These are phyloP conservation scores for Triops longicaudatus DNA, from an alignment of 1,140 invertebrate genomes.

Conservation along the genomic window DNA sequence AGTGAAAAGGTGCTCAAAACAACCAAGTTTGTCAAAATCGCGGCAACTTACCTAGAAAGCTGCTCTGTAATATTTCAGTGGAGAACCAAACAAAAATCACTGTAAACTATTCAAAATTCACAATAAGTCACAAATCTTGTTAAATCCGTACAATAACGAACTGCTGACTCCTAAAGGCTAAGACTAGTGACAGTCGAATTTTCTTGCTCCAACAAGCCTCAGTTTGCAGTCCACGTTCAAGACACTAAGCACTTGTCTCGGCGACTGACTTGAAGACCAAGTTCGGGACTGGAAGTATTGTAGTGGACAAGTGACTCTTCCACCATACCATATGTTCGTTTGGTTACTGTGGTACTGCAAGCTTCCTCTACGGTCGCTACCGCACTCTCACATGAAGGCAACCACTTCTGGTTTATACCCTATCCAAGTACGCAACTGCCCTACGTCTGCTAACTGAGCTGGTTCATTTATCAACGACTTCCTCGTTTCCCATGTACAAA, in stretches of 20 bases:
- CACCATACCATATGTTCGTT: not conserved
- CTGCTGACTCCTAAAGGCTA: not conserved
- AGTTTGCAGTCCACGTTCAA: not conserved
- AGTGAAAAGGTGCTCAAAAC: no score
- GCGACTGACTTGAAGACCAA: not conserved
- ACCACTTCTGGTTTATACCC: not conserved
- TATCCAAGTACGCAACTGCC: not conserved
- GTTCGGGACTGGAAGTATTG: not conserved
- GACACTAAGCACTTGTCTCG: not conserved
- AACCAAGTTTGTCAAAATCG: no score
- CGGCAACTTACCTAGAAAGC: no score
- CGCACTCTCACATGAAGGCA: not conserved
- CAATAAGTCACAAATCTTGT: not conserved
- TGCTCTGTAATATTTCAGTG: no score
- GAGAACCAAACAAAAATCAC: not conserved
- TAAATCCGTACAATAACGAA: not conserved
- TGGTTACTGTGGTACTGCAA: not conserved
- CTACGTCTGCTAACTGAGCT: not conserved
- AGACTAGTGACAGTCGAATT: no score
- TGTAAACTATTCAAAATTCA: not conserved
- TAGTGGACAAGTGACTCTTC: not conserved
- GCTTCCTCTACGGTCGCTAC: not conserved
- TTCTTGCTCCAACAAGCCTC: not conserved
- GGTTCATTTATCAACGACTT: not conserved
- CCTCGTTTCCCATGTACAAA: not conserved